These are phyloP conservation scores for Drosophila arizonae DNA, from an alignment of 1,140 invertebrate species.

Conservation along the genomic window DNA sequence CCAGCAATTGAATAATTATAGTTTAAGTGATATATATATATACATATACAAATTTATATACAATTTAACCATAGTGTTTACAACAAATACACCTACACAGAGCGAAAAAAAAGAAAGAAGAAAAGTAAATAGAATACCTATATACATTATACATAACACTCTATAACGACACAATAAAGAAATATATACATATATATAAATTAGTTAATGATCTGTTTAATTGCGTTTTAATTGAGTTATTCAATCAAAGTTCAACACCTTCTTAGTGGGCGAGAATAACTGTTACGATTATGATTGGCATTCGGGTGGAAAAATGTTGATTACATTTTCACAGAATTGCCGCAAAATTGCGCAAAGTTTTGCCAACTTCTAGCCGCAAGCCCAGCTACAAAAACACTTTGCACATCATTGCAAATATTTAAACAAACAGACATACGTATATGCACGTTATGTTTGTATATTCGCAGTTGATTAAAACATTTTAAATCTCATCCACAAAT, in stretches of 20 bases:
- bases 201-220: conserved; percentile 60
- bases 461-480: conserved; percentile 67
- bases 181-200: conserved; percentile 19
- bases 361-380: conserved; percentile 24
- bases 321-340: conserved; percentile 34
- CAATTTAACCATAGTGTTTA: conserved; percentile 71
- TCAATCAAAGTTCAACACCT: not conserved
- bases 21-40: conserved; percentile 63
- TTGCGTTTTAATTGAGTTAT: conserved; percentile 59
- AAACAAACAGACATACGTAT: conserved; percentile 10
- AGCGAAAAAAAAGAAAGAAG: not conserved
- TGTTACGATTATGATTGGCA: not conserved
- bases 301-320: conserved; percentile 19
- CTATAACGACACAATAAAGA: conserved; percentile 47
- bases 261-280: not conserved
- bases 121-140: conserved; percentile 36
- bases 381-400: conserved; percentile 44
- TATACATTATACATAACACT: conserved; percentile 39
- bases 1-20: conserved; percentile 69
- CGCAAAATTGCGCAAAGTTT: conserved; percentile 50
- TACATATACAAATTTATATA: conserved; percentile 7
- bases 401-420: conserved; percentile 53
- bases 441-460: not conserved
- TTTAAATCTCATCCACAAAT: conserved; percentile 58
- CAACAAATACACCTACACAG: conserved; percentile 36